A percentile compares a stretch with the other conserved stretches of the same genome.
Conservation (phyloP, 2,888 invertebrate species). For the Amblyjoppa fuscipennis region DNA sequence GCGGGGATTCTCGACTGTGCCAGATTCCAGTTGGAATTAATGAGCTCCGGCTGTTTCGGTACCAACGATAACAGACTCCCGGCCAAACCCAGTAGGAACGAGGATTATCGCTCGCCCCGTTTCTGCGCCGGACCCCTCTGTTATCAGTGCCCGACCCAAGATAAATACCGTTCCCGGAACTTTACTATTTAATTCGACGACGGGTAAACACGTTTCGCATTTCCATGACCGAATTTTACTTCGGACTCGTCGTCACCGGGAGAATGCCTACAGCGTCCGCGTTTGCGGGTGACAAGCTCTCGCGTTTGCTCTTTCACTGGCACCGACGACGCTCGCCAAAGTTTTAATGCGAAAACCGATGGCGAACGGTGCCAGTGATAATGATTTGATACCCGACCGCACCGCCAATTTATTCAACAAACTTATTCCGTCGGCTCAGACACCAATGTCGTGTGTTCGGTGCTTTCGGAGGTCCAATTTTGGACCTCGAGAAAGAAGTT, state of each 20-base stretch:
- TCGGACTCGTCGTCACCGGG: neutral
- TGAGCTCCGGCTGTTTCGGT: neutral
- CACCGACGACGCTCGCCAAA: neutral
- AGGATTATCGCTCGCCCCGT: neutral
- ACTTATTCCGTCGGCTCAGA: neutral
- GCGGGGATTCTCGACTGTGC: neutral
- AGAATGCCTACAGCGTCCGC: neutral
- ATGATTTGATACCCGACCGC: slow-evolving; percentile 5
- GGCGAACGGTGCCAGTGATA: neutral
- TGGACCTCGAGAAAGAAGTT: no score
- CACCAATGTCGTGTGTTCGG: neutral
- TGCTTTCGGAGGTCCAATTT: no score
- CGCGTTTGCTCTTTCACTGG: neutral
- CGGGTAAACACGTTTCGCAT: slow-evolving; percentile 31
- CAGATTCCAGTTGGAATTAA: neutral
- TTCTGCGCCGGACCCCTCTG: neutral
- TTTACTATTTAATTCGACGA: slow-evolving; percentile 31
- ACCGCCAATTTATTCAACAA: slow-evolving; percentile 18
- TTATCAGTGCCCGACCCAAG: neutral
- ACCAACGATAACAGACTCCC: neutral
- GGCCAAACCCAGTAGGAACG: neutral
- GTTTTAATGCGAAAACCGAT: slow-evolving; percentile 14
- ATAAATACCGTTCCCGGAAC: slow-evolving; percentile 16
- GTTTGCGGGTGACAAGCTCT: slow-evolving; percentile 3
- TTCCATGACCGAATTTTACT: neutral